Evolutionary conservation across 2,113 vertebrate genomes (phyloP).

Genomic region (Lepus europaeus): DNA sequence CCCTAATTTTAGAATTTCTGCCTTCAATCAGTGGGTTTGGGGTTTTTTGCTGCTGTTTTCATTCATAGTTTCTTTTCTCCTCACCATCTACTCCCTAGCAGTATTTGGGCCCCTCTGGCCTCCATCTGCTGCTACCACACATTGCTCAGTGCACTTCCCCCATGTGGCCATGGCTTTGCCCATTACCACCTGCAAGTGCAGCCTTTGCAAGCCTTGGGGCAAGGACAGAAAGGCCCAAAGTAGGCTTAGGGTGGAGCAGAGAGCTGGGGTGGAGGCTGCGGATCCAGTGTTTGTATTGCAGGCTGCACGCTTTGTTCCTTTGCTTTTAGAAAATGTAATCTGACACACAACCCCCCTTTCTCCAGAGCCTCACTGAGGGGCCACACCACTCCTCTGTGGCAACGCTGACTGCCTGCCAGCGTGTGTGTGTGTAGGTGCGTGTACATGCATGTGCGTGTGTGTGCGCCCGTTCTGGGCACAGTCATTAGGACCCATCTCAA

Average conservation of each 20-base stretch:
- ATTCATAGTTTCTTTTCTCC: neutral
- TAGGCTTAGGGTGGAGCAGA: neutral
- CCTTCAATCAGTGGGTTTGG: neutral
- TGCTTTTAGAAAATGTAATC: neutral
- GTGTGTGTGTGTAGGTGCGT: neutral
- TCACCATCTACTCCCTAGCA: too few relatives aligned
- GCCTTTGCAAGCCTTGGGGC: neutral
- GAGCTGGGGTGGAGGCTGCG: neutral
- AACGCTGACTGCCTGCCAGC: too few relatives aligned
- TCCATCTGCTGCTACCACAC: neutral
- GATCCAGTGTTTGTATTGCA: neutral
- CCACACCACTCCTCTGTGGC: neutral
- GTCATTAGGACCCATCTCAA: neutral
- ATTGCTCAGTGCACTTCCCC: neutral
- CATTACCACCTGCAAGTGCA: neutral
- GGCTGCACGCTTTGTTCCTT: neutral
- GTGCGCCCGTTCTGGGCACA: rapidly evolving
- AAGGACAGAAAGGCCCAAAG: constrained; percentile 36
- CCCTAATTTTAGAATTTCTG: constrained; percentile 29
- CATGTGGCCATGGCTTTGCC: neutral
- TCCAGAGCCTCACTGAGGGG: neutral
- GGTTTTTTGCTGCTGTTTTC: neutral
- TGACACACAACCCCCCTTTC: neutral
- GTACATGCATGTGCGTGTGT: neutral
- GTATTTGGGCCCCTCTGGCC: neutral